These are phyloP conservation scores for Phoronis australis DNA, from an alignment of 2,888 invertebrate species.

Conservation along the genomic window DNA sequence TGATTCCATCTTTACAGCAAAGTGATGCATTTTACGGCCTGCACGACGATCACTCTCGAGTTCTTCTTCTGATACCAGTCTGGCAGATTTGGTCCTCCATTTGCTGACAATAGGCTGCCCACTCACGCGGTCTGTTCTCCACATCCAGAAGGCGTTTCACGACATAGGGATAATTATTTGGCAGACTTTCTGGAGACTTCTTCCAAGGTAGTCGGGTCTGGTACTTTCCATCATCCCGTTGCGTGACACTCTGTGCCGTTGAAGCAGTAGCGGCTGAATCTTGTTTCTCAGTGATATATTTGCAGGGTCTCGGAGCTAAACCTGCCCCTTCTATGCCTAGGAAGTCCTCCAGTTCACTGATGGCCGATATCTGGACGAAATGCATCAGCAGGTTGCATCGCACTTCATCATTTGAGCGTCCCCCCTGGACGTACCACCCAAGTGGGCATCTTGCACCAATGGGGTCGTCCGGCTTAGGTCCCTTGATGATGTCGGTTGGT, in stretches of 20 bases:
- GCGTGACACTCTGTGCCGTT: conserved; percentile 4
- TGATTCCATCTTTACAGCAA: conserved; percentile 5
- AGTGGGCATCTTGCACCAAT: conserved; percentile 3
- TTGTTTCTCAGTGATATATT: conserved; percentile 2
- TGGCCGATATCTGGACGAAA: conserved; percentile 1
- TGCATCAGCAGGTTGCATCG: not conserved
- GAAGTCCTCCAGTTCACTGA: conserved; percentile 6
- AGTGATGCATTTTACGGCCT: conserved; percentile 2
- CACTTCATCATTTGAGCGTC: not conserved
- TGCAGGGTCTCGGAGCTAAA: conserved; percentile 4
- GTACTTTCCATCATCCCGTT: conserved; percentile 2
- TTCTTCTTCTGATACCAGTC: conserved; percentile 5
- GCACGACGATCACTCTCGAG: conserved; percentile 1
- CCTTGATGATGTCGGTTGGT: not conserved
- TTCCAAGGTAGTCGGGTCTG: conserved; percentile 6
- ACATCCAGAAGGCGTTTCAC: conserved; percentile 6
- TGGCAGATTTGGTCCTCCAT: conserved; percentile 4
- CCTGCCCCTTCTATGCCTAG: conserved; percentile 3
- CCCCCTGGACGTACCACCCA: conserved; percentile 7
- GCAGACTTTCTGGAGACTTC: conserved; percentile 3
- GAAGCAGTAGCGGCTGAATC: conserved; percentile 2
- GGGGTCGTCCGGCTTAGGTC: not conserved
- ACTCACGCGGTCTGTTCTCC: conserved; percentile 3
- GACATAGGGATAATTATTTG: conserved; percentile 7
- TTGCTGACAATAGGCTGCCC: conserved; percentile 5